phyloP scores from a whole-genome alignment of 1,140 invertebrate species.

The Hylyphantes graminicola region DNA sequence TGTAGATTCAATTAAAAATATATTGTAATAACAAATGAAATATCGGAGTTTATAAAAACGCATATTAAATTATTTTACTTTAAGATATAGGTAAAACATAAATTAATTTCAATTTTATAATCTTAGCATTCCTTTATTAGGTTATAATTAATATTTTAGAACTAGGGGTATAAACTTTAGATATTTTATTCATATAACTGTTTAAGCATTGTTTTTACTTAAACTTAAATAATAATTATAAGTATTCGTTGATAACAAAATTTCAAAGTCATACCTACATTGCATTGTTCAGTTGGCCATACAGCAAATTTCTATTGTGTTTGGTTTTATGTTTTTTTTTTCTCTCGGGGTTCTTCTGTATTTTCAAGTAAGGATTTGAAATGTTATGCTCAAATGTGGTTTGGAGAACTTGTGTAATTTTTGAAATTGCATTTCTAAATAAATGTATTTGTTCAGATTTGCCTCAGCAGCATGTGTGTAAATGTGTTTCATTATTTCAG shows the following conservation, averaged over 20 bases:
- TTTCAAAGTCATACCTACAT: neutral
- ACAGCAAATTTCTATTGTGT: slow-evolving; percentile 16
- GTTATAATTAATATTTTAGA: neutral
- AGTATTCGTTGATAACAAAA: neutral
- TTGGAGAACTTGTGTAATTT: slow-evolving; percentile 30
- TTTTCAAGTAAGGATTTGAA: slow-evolving; percentile 4
- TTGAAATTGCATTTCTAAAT: slow-evolving; percentile 33
- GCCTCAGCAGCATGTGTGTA: no score
- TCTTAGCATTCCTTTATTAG: neutral
- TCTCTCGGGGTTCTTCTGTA: neutral
- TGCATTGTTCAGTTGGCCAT: slow-evolving; percentile 14
- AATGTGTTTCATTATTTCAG: no score
- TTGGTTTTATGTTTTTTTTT: slow-evolving; percentile 3
- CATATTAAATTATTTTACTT: no score
- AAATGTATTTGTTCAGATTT: neutral
- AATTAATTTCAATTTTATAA: neutral
- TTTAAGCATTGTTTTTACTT: slow-evolving; percentile 1
- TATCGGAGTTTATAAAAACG: no score
- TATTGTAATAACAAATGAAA: no score
- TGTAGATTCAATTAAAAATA: no score
- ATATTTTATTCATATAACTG: neutral
- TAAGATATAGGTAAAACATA: no score
- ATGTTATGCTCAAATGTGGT: slow-evolving; percentile 32
- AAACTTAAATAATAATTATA: slow-evolving; percentile 22
- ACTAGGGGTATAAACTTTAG: neutral